These are phyloP conservation scores for Eonycteris spelaea DNA, from an alignment of 2,113 vertebrate species.

Conservation along the genomic window DNA sequence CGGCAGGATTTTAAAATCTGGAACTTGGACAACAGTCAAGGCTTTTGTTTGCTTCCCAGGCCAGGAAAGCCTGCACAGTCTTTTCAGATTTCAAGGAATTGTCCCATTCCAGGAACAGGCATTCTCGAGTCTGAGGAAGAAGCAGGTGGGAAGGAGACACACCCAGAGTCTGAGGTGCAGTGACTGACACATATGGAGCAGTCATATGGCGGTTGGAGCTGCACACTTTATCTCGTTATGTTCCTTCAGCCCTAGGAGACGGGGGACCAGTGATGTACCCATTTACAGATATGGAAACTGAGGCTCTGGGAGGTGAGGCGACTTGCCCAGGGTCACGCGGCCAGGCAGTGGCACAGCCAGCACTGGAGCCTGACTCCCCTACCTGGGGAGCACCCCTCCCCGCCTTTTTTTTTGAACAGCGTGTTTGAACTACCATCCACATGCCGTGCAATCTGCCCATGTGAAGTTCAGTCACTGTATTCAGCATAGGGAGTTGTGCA, in stretches of 20 bases:
- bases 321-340: neutral
- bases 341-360: neutral
- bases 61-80: fast-evolving
- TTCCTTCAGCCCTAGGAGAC: fast-evolving
- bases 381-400: neutral
- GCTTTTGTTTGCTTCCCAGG: neutral
- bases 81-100: neutral
- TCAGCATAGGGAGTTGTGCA: neutral
- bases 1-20: neutral
- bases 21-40: neutral
- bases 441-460: neutral
- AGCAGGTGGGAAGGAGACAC: neutral
- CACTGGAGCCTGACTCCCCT: neutral
- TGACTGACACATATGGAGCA: fast-evolving
- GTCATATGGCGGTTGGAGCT: fast-evolving
- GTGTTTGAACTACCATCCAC: neutral
- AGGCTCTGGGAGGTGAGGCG: neutral
- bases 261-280: neutral
- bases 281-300: neutral
- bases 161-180: neutral
- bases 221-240: neutral
- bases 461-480: neutral
- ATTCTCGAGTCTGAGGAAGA: neutral
- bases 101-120: neutral
- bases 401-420: neutral